Base-by-base conservation (phyloP, 2,888 invertebrate genomes). In the Arrhopalites spinosus region DNA sequence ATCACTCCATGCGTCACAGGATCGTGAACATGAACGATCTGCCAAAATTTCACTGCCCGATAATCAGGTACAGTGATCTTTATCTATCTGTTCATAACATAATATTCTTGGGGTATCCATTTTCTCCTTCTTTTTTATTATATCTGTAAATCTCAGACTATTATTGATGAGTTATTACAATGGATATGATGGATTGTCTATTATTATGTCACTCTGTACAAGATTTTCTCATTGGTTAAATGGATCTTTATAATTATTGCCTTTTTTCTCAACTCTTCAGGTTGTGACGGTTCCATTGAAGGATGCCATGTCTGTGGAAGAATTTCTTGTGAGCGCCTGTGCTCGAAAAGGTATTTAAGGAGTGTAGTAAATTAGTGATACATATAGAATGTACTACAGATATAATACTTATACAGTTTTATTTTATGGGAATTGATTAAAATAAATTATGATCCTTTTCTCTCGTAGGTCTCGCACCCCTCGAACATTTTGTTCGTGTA, bases 401-500 rank as follows among this genome's bases (percentile, higher is more conserved):
- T n/a, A n/a, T n/a, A n/a, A n/a, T n/a, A n/a, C n/a, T n/a, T n/a
- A n/a, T n/a, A n/a, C n/a, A n/a, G n/a, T n/a, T n/a, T n/a, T n/a
- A n/a, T n/a, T n/a, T n/a, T n/a, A n/a, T n/a, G n/a, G n/a, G n/a
- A n/a, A n/a, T n/a, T n/a, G n/a, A n/a, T n/a, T n/a, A n/a, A n/a
- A n/a, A n/a, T n/a, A n/a, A n/a, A n/a, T n/a, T n/a, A n/a, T n/a
- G n/a, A n/a, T n/a, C n/a, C n/a, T n/a, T n/a, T n/a, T n/a, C n/a
- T n/a, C n/a, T n/a, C n/a, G n/a, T n/a, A n/a, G n/a, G 93, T 83
- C 91, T 98, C 82, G 95, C 94, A 87, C 92, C 96, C 50, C 93
- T 94, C 87, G 97, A 98, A 86, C 96, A 97, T 87, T 98, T 97
- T 87, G 94, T 98, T 76, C 90, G 96, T 83, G 94, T 96, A 82